Base-by-base conservation (phyloP, 1,140 invertebrate species). In the Caerostris darwini region DNA sequence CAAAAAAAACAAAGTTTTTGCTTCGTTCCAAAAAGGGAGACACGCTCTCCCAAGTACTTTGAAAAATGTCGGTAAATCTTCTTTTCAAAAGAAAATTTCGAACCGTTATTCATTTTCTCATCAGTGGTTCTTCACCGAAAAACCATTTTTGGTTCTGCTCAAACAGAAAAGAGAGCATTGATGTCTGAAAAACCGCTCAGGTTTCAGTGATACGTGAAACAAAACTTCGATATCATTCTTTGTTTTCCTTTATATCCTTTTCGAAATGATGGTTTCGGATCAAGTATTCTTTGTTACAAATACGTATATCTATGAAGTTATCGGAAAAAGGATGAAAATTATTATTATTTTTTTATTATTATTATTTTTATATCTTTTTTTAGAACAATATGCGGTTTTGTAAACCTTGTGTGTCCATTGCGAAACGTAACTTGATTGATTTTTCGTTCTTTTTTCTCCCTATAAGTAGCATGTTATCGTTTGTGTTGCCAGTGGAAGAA, bases 211-310 rank as follows among this genome's bases (percentile, higher is more conserved):
- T n/a, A 88, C 86, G 86, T 88, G 56, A 88, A 88, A 88, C 86
- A 61, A 88, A 88, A 88, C 86, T 88, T 88, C 86, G 58, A 88
- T 88, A 64, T 64, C 86, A 53, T 64, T 61, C 61, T 88, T 88
- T 64, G 86, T 88, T 88, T 85, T 53, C 53, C 82, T 83, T 83
- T 58, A 34, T 34, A 57, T 90, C 57, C 54, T 90, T 34, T 90
- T 77, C 19, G 77, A 90, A 90, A 77, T 71, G 88, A 90, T 71
- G 88, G 53, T 90, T 77, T 77, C 14, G 67, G 67, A 90, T 90
- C 61, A 67, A 90, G 88, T 71, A 90, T 71, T 77, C 88, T 90
- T 90, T 90, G 88, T 90, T 90, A 77, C 59, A 90, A 77, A 90
- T 90, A 58, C 88, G 67, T 88, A 88, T 90, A 90, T 90, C 88